Evolutionary conservation across 2,797 vertebrate genomes (phyloP).

Genomic region (Pipistrellus pipistrellus): DNA sequence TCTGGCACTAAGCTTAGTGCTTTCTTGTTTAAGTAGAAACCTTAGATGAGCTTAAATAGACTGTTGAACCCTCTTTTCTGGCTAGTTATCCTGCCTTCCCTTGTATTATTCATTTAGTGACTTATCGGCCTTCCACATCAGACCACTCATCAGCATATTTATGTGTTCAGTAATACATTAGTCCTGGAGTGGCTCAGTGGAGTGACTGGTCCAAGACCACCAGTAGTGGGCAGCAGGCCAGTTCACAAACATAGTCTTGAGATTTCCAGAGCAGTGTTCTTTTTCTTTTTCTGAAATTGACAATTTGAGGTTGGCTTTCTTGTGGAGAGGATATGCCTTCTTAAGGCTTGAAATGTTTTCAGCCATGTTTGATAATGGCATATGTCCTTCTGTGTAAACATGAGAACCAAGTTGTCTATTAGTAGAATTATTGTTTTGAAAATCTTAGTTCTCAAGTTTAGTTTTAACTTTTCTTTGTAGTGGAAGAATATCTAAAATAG

Average conservation of each 20-base stretch:
- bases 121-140: not conserved
- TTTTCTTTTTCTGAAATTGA: constrained; percentile 64
- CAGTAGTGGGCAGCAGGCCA: not conserved
- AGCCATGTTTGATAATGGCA: constrained; percentile 18
- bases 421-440: constrained; percentile 58
- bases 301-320: constrained; percentile 53
- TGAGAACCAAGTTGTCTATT: constrained; percentile 48
- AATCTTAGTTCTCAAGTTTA: constrained; percentile 42
- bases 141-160: not conserved
- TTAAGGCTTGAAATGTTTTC: constrained; percentile 56
- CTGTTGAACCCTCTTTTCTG: constrained; percentile 8
- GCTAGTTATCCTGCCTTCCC: not conserved
- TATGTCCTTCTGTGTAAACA: constrained; percentile 30
- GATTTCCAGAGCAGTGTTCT: not conserved
- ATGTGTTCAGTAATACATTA: not conserved
- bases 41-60: constrained; percentile 57
- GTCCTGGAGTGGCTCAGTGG: not conserved
- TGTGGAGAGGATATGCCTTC: not conserved
- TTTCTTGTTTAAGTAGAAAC: constrained; percentile 51
- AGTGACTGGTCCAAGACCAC: not conserved
- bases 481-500: constrained; percentile 45
- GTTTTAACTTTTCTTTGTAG: constrained; percentile 58
- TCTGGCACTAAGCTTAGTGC: constrained; percentile 11
- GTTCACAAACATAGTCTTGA: constrained; percentile 8
- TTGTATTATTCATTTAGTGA: constrained; percentile 38